Evolutionary conservation across 1,140 invertebrate genomes (phyloP), one percentile per base, ranked within the genome.

Genomic region (Eulimnadia texana): DNA sequence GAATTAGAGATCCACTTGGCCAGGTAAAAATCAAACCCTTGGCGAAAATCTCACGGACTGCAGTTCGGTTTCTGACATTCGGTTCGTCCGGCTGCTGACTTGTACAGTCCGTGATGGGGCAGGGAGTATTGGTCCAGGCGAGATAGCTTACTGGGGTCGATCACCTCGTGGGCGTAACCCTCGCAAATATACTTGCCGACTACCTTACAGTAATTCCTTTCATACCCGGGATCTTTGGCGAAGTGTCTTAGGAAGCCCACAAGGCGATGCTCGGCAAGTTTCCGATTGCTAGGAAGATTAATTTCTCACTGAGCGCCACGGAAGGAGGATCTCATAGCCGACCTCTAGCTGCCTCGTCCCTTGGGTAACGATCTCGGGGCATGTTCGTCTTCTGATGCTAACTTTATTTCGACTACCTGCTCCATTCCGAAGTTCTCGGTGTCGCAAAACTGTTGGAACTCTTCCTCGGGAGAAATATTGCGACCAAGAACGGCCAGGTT

Each of bases 21-120:
- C 11, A 60, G 20, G 49, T 49, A 42, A 24, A 60, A 60, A 19
- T 60, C 58, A 10, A n/a, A n/a, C 58, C 58, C 42, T 50, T 0
- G 9, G 27, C 23, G 20, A 56, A 29, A 16, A 28, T 33, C 3
- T 56, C 6, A 1, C 19, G 6, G 2, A 56, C 3, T 6, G 6
- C 54, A 2, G 54, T 27, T 11, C 2, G 54, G 24, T 25, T n/a
- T 25, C 24, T 19, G 28, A 27, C 54, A n/a, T 56, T 56, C 55
- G 2, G n/a, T n/a, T n/a, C n/a, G 20, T 24, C 28, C 22, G 3
- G 9, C 10, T 25, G 10, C 9, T 9, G n/a, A n/a, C 9, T 56
- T 56, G 9, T 27, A 10, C 19, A 56, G 23, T 22, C 54, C 54
- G 19, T 25, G 20, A 56, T 56, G 54, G 10, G 13, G 1, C 54